Conservation (phyloP, 2,797 vertebrate species). For the Brachyalestes nurse region DNA sequence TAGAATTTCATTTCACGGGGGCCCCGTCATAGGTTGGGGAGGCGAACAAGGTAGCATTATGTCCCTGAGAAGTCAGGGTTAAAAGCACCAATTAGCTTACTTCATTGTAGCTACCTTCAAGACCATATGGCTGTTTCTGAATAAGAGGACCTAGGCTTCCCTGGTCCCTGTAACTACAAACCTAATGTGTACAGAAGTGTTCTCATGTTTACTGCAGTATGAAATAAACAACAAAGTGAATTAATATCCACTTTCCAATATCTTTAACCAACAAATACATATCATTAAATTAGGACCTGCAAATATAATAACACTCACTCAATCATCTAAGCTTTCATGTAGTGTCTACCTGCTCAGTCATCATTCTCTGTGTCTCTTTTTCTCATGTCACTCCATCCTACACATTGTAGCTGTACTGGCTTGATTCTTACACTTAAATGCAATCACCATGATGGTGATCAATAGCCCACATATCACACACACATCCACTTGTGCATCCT, state of each 20-base stretch:
- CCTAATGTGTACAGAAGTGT: neutral
- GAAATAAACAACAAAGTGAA: neutral
- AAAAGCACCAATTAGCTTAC: too few species aligned
- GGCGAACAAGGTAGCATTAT: too few species aligned
- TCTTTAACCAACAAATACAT: neutral
- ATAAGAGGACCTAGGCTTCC: neutral
- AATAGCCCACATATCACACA: conserved; percentile 9
- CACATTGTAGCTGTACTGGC: neutral
- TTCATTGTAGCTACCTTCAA: too few species aligned
- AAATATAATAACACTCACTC: neutral
- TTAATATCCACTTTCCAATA: neutral
- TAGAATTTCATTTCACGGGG: too few species aligned
- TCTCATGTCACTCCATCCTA: neutral
- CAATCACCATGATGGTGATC: conserved; percentile 10
- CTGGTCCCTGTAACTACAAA: too few species aligned
- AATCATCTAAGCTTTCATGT: neutral
- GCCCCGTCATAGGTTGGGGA: too few species aligned
- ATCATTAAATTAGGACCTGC: neutral
- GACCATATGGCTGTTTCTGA: neutral
- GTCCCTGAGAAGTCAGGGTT: too few species aligned
- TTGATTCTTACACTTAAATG: neutral
- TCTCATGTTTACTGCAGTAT: neutral
- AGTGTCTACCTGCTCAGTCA: neutral
- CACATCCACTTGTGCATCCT: neutral
- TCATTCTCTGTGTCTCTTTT: neutral